These are phyloP conservation scores for Galerucella pusilla DNA, from an alignment of 2,888 invertebrate species.

Conservation along the genomic window DNA sequence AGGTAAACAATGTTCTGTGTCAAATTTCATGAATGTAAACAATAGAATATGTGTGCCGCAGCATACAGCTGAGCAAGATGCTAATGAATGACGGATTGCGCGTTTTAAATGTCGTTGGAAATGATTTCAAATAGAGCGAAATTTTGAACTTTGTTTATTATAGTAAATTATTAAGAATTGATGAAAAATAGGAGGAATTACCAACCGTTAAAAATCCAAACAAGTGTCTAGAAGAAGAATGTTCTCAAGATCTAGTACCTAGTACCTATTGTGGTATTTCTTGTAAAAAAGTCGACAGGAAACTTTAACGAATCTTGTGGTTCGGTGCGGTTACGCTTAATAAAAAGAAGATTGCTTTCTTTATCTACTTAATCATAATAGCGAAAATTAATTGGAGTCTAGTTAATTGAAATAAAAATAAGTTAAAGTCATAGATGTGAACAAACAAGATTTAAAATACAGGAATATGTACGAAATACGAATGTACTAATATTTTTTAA, in stretches of 20 bases:
- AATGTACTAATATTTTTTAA: too few species aligned
- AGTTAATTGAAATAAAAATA: neutral
- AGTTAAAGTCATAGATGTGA: neutral
- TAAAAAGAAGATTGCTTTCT: conserved; percentile 4
- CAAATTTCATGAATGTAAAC: too few species aligned
- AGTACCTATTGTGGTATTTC: neutral
- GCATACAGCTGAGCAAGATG: too few species aligned
- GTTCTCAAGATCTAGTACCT: neutral
- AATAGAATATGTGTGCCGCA: too few species aligned
- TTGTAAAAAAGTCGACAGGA: neutral
- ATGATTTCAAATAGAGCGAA: too few species aligned
- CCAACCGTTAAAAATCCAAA: neutral
- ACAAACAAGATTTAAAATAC: neutral
- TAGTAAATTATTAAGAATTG: neutral
- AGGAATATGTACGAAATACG: neutral
- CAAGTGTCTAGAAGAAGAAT: neutral
- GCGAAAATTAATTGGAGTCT: neutral
- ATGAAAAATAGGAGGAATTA: too few species aligned
- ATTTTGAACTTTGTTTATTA: too few species aligned
- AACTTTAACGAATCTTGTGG: neutral
- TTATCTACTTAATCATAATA: neutral
- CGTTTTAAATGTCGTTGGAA: neutral
- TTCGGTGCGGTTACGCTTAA: neutral
- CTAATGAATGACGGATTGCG: too few species aligned
- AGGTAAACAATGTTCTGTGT: too few species aligned